Evolutionary conservation across 1,140 invertebrate species (phyloP).

Genomic region (Mesaphorura yosii): DNA sequence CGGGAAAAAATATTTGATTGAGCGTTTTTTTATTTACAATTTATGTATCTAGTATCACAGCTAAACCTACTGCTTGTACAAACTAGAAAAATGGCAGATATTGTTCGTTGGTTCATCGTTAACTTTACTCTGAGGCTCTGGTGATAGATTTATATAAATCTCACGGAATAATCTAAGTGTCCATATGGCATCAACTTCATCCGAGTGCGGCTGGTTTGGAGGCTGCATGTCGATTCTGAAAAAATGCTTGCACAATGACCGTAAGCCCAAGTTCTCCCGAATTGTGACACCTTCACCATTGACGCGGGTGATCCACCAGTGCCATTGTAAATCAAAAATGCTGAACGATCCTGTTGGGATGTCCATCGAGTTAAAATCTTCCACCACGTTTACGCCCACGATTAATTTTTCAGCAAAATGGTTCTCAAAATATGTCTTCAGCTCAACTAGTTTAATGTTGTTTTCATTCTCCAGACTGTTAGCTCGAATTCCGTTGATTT

Average conservation of each 20-base stretch:
- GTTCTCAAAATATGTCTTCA: neutral
- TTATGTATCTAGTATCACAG: too few relatives aligned
- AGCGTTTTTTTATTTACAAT: too few relatives aligned
- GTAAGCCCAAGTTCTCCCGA: neutral
- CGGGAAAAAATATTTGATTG: too few relatives aligned
- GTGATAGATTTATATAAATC: neutral
- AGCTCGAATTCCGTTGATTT: neutral
- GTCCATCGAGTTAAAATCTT: neutral
- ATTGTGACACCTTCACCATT: neutral
- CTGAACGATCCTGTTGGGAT: neutral
- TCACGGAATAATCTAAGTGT: neutral
- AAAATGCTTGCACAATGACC: neutral
- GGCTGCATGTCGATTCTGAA: neutral
- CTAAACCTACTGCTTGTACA: neutral
- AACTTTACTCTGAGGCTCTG: neutral
- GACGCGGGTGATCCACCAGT: neutral
- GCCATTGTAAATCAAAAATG: neutral
- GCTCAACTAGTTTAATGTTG: neutral
- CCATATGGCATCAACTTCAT: neutral
- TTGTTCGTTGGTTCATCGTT: too few relatives aligned
- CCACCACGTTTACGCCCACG: neutral
- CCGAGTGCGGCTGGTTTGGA: neutral
- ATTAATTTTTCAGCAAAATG: neutral
- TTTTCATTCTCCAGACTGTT: neutral
- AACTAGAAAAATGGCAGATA: too few relatives aligned